Evolutionary conservation across 2,888 invertebrate species (phyloP).

Genomic region (Cantharis flavilabris): DNA sequence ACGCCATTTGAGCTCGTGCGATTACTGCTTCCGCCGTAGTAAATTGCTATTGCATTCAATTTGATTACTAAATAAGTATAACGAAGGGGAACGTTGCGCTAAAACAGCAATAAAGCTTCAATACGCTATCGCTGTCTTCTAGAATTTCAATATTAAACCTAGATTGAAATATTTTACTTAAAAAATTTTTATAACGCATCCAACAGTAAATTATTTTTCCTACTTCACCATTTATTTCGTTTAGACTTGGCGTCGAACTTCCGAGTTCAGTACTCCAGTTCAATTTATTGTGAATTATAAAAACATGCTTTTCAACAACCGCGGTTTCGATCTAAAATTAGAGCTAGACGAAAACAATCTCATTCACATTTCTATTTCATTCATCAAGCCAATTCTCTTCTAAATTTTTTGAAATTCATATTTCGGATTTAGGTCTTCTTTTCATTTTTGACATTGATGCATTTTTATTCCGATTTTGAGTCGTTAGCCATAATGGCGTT

Average conservation of each 20-base stretch:
- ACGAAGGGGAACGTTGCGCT: constrained; percentile 17
- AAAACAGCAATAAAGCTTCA: constrained; percentile 12
- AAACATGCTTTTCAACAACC: not conserved
- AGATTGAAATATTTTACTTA: not conserved
- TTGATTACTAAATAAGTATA: constrained; percentile 28
- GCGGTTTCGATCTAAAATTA: not conserved
- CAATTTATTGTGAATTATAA: not conserved
- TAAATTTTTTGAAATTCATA: not conserved
- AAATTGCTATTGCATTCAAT: constrained; percentile 22
- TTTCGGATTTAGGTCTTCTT: not conserved
- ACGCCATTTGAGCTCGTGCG: constrained; percentile 16
- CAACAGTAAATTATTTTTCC: not conserved
- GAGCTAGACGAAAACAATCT: not conserved
- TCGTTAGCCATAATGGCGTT: not conserved
- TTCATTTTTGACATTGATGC: not conserved
- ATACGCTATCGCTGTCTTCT: not conserved
- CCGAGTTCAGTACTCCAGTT: not conserved
- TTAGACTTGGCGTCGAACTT: not conserved
- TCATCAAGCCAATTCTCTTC: not conserved
- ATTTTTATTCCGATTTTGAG: not conserved
- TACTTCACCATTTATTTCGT: not conserved
- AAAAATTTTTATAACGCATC: not conserved
- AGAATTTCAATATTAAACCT: not conserved
- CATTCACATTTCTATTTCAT: not conserved
- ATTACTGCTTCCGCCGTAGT: constrained; percentile 21